A percentile compares a stretch with the other conserved stretches of the same genome.
Conservation (phyloP, 2,888 invertebrate genomes). For the Miltochrista miniata region DNA sequence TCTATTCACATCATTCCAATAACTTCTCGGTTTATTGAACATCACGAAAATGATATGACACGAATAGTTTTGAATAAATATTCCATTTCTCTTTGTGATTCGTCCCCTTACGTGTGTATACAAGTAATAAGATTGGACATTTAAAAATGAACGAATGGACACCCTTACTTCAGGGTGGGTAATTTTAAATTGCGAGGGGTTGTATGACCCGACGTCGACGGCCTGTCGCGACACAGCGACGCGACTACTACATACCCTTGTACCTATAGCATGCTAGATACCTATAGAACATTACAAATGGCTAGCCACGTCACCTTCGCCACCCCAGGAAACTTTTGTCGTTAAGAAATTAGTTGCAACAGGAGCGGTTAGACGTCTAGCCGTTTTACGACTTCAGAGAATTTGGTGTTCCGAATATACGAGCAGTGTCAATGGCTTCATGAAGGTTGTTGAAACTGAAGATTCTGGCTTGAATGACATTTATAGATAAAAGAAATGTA, state of each 20-base stretch:
- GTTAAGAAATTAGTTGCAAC: constrained; percentile 19
- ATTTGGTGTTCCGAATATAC: constrained; percentile 4
- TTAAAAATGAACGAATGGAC: constrained; percentile 53
- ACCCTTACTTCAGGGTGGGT: constrained; percentile 63
- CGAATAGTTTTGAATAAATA: constrained; percentile 63
- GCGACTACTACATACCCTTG: constrained; percentile 20
- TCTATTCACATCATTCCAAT: constrained; percentile 70
- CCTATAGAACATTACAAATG: constrained; percentile 1
- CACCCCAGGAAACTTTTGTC: constrained; percentile 25
- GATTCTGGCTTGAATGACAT: too few relatives aligned
- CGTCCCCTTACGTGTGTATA: constrained; percentile 45
- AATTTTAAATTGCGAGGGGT: constrained; percentile 73
- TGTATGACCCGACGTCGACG: constrained; percentile 46
- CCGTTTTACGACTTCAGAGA: constrained; percentile 15
- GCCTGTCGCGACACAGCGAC: constrained; percentile 43
- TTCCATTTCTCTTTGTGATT: constrained; percentile 40
- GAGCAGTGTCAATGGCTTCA: too few relatives aligned
- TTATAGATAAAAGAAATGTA: too few relatives aligned
- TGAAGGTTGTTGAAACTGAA: too few relatives aligned
- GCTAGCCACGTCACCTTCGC: constrained; percentile 12
- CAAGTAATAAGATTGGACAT: constrained; percentile 53
- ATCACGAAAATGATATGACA: constrained; percentile 55
- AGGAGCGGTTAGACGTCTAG: constrained; percentile 19
- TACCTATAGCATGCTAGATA: not conserved
- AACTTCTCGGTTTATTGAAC: constrained; percentile 71